Conservation (phyloP, 2,113 vertebrate genomes). For the Baryphthengus martii region DNA sequence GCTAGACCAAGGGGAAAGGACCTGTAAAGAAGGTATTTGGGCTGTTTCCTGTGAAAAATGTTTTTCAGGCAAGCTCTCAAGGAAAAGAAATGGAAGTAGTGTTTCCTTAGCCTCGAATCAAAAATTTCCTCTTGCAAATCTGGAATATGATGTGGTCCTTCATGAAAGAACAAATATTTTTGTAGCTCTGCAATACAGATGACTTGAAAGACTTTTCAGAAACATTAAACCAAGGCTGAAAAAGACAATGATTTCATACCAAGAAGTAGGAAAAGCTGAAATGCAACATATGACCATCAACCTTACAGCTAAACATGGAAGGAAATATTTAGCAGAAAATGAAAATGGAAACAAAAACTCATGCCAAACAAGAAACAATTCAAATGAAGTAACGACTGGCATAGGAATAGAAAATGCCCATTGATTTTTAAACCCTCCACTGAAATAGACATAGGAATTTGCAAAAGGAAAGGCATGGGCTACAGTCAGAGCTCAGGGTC, state of each 20-base stretch:
- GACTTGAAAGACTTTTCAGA: not conserved
- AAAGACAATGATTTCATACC: not conserved
- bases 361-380: not conserved
- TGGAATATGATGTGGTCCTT: not conserved
- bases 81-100: not conserved
- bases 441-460: not conserved
- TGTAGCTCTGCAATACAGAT: not conserved
- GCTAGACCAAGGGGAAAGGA: not conserved
- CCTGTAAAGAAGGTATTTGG: not conserved
- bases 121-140: not conserved
- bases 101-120: not conserved
- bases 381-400: not conserved
- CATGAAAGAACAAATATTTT: not conserved
- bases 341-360: not conserved
- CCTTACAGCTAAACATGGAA: not conserved
- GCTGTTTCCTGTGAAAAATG: not conserved
- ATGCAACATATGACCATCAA: not conserved
- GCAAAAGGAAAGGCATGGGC: not conserved
- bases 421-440: not conserved
- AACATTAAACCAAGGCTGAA: rapidly evolving
- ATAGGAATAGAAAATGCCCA: not conserved
- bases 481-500: not conserved
- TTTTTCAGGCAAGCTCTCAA: not conserved
- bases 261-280: not conserved
- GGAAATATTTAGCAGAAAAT: not conserved